A percentile compares a stretch with the other conserved stretches of the same genome.
These are phyloP conservation scores for Cephalopterus ornatus DNA, from an alignment of 2,113 vertebrate species.

Conservation along the genomic window DNA sequence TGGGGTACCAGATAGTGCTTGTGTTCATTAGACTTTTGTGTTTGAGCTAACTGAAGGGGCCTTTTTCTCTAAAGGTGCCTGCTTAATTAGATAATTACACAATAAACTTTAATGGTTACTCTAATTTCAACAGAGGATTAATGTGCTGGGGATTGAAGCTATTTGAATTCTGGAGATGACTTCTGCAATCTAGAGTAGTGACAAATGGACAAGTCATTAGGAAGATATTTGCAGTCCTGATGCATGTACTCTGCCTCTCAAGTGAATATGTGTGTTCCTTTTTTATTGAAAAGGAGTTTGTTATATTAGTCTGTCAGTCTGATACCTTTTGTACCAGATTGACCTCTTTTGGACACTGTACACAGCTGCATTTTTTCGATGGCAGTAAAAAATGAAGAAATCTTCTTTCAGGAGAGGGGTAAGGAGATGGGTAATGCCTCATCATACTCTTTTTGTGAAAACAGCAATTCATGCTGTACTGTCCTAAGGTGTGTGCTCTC, in stretches of 20 bases:
- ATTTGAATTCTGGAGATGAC: neutral
- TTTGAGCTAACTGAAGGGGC: neutral
- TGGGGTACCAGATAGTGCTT: neutral
- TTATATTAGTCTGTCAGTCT: neutral
- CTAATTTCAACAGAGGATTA: neutral
- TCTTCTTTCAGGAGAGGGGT: neutral
- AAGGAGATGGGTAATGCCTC: neutral
- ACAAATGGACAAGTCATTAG: neutral
- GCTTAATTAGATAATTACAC: conserved; percentile 1
- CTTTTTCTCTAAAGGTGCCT: neutral
- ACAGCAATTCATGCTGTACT: neutral
- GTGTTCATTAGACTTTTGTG: neutral
- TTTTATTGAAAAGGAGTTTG: neutral
- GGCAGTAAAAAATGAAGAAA: neutral
- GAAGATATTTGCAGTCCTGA: neutral
- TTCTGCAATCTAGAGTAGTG: neutral
- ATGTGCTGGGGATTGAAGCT: neutral
- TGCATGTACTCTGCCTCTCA: neutral
- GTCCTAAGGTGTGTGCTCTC: neutral
- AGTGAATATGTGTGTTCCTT: neutral
- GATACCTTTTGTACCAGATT: neutral
- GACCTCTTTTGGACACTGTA: neutral
- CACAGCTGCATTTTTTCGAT: neutral
- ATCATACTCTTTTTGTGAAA: neutral
- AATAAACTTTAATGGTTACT: neutral